Base-by-base conservation (phyloP, 35 echinoderm and acorn worm genomes). In the Amphiura filiformis region DNA sequence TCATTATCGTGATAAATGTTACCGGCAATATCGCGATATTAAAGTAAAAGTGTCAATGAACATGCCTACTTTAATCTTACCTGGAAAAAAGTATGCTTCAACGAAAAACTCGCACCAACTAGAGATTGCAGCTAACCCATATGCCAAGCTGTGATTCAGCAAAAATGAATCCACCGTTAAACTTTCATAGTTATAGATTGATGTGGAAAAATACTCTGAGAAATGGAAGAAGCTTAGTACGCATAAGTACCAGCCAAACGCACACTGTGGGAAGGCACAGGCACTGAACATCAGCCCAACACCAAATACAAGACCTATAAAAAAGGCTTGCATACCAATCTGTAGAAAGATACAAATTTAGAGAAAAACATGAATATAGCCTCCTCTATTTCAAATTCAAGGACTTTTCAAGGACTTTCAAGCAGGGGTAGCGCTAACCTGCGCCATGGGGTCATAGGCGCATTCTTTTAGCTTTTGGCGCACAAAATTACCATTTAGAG, bases 141-240 rank as follows among this genome's bases (percentile, higher is more conserved):
- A 99, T 0, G 96, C 96, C 39, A 90, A 76, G 90, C 96, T 99
- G 90, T 99, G 96, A 81, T 94, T 99, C 18, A 99, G 90, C 37
- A 99, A 90, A 41, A 95, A 99, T 22, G 96, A 99, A 65, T 99
- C 93, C 0, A 99, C 86, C 0, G 89, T 90, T 26, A 99, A 90
- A 79, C 96, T 99, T 15, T 91, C 89, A 34, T 92, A 94, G 79
- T 99, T 91, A 85, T 99, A 99, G 39, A 99, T 83, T 26, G 93
- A 94, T 56, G 96, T 99, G 78, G 82, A 95, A 5, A 99, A 90
- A 84, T 92, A 99, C 83, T 99, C 96, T 23, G 96, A 92, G 85
- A 99, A 99, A 78, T 99, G 96, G 84, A 99, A 99, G 87, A 99
- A 99, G 75, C 96, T 94, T 17, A 99, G 93, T 1, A 99, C 84